phyloP scores from a whole-genome alignment of 1,140 invertebrate genomes.

The Rhopalosiphum maidis region DNA sequence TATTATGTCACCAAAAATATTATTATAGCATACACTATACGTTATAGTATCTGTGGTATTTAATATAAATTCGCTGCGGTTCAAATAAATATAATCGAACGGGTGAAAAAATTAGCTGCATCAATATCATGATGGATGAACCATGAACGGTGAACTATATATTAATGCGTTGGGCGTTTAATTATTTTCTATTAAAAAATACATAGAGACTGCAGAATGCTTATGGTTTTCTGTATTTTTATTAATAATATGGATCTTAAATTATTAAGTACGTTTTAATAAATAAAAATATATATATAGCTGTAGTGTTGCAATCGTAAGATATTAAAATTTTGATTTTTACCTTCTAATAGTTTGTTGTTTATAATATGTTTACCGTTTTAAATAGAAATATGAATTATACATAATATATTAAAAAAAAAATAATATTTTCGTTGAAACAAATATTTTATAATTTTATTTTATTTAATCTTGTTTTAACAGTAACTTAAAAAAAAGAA shows the following conservation, averaged over 20 bases:
- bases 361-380: not conserved
- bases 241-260: not conserved
- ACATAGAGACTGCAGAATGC: not conserved
- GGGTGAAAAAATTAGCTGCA: not conserved
- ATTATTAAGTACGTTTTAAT: not conserved
- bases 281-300: not conserved
- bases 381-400: not conserved
- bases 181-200: not conserved
- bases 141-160: not conserved
- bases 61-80: not conserved
- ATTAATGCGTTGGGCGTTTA: not conserved
- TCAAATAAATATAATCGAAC: not conserved
- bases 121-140: not conserved
- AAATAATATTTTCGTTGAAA: too few relatives aligned
- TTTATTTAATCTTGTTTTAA: not conserved
- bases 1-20: not conserved
- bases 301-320: not conserved
- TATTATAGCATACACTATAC: not conserved
- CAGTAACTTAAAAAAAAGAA: not conserved
- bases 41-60: not conserved
- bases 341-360: not conserved
- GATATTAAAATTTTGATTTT: not conserved
- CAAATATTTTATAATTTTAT: not conserved
- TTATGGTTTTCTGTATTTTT: not conserved
- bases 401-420: not conserved